A percentile compares a stretch with the other conserved stretches of the same genome.
Evolutionary conservation across 2,888 invertebrate genomes (phyloP).

Genomic region (Caenorhabditis sulstoni): DNA sequence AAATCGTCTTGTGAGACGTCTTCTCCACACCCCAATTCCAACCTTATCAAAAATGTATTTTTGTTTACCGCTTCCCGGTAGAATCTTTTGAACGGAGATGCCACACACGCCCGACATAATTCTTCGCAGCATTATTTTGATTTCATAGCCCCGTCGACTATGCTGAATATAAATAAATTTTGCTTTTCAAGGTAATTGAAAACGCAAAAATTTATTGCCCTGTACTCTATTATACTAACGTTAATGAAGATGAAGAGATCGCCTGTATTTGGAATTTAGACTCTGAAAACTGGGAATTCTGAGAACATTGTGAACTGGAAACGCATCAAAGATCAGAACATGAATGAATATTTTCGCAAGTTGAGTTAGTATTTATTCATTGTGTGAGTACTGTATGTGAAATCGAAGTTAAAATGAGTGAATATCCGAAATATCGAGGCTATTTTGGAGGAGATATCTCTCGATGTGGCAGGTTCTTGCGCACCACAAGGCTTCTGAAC

Average conservation of each 20-base stretch:
- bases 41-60: slow-evolving; percentile 24
- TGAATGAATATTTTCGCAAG: no score
- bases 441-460: slow-evolving; percentile 25
- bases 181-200: slow-evolving; percentile 30
- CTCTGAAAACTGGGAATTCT: no score
- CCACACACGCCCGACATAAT: slow-evolving; percentile 15
- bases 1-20: slow-evolving; percentile 9
- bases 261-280: background rate
- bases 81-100: slow-evolving; percentile 7
- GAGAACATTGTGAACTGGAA: no score
- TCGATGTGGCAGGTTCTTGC: slow-evolving; percentile 32
- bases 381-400: no score
- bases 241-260: slow-evolving; percentile 33
- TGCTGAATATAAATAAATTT: slow-evolving; percentile 29
- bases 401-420: background rate
- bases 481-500: slow-evolving; percentile 22
- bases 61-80: slow-evolving; percentile 53
- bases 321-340: no score
- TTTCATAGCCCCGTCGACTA: slow-evolving; percentile 16
- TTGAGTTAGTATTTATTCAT: no score
- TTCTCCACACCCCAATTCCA: background rate
- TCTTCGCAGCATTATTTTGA: background rate
- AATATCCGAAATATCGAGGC: slow-evolving; percentile 7
- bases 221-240: slow-evolving; percentile 46
- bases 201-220: slow-evolving; percentile 28